phyloP scores from a whole-genome alignment of 2,113 vertebrate genomes.

The Laticauda colubrina region DNA sequence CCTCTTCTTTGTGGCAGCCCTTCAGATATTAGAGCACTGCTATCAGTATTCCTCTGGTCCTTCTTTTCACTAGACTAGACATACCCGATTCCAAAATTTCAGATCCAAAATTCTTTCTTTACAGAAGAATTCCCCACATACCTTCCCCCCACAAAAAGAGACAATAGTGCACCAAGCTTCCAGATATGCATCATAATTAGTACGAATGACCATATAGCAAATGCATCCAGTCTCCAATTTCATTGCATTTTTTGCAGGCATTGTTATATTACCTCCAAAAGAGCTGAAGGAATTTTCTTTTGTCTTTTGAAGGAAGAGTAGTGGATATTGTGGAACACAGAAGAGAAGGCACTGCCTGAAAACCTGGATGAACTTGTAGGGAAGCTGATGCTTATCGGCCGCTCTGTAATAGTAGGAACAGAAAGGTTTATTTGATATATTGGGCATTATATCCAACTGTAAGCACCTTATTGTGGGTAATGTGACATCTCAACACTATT shows the following conservation, averaged over 20 bases:
- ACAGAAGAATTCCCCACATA: neutral
- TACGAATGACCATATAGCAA: neutral
- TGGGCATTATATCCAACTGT: neutral
- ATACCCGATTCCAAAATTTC: too few relatives aligned
- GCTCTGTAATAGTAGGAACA: conserved; percentile 64
- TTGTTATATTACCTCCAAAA: conserved; percentile 79
- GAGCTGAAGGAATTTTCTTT: conserved; percentile 85
- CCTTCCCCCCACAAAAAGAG: neutral
- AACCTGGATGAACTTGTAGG: conserved; percentile 76
- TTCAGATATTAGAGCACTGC: too few relatives aligned
- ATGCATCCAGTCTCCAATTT: neutral
- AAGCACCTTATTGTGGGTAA: neutral
- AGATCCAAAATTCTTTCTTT: neutral
- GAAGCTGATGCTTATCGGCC: conserved; percentile 73
- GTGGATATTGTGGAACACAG: conserved; percentile 91
- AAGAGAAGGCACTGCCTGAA: conserved; percentile 83
- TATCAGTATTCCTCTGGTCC: neutral
- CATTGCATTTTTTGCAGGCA: conserved; percentile 29
- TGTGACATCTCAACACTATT: neutral
- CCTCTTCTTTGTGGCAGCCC: neutral
- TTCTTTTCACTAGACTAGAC: neutral
- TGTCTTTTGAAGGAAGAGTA: conserved; percentile 87
- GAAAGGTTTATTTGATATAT: neutral
- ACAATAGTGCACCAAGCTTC: neutral
- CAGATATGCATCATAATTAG: neutral